Base-by-base conservation (phyloP, 2,797 vertebrate species). In the Sebastes taczanowskii region DNA sequence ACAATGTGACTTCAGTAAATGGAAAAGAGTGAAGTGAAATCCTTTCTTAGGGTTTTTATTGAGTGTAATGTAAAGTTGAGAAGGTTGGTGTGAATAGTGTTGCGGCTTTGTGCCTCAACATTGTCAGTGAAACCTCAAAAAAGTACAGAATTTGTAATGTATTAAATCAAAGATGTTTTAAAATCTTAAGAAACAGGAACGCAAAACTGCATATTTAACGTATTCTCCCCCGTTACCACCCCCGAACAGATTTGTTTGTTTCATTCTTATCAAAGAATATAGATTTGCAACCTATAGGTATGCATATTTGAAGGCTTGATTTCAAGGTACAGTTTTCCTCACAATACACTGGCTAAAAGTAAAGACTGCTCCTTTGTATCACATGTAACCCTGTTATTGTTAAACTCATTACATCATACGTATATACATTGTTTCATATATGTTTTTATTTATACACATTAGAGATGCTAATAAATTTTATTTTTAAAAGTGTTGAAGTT, bases 401-500 rank as follows among this genome's bases (percentile, higher is more conserved):
- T 97, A 95, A 95, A 96, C 95, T 97, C 94, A 95, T 95, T 94
- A 95, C 95, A 95, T 97, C 94, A 96, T 96, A 93, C 92, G 92
- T 95, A 94, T 94, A 95, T 94, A 92, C 94, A 94, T 96, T 93
- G 91, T 95, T 96, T 94, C 92, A 95, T 96, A 94, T 95, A 95
- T 95, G 94, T 96, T 97, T 97, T 97, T 97, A 97, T 97, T 97
- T 98, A 97, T 97, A 96, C 96, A 97, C 96, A 93, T 96, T 95
- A 95, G 95, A 96, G 95, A 96, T 95, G 95, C 95, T 96, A 97
- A 96, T 97, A 97, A 96, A 97, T 97, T 96, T 97, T 96, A 97
- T 97, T 99, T 99, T 97, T 96, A 95, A 96, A 96, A 96, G 92
- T 96, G 96, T 88, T 89, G 67, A 90, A 22, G 80, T 76, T 88